Percentiles rank a stretch among this genome's conserved stretches.
Evolutionary conservation across 2,888 invertebrate genomes (phyloP).

Genomic region (Parnassius glacialis): DNA sequence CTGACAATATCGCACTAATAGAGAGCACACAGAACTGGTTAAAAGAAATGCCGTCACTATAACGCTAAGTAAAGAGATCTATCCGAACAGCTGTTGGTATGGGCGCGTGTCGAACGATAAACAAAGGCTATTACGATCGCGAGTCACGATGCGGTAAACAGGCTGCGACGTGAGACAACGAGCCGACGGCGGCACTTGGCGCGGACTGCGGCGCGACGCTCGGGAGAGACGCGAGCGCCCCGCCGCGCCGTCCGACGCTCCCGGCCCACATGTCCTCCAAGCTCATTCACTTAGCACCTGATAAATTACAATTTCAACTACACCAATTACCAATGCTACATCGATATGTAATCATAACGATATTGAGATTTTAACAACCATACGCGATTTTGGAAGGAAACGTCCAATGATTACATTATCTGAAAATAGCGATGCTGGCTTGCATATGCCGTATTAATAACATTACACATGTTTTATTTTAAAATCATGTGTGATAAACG

Average conservation of each 20-base stretch:
- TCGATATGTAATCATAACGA: conserved; percentile 25
- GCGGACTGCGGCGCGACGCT: conserved; percentile 50
- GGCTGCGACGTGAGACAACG: conserved; percentile 51
- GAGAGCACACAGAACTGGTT: conserved; percentile 21
- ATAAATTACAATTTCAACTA: conserved; percentile 40
- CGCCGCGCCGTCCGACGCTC: conserved; percentile 33
- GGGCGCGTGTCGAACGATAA: conserved; percentile 63
- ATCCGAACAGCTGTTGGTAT: conserved; percentile 43
- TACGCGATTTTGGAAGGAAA: conserved; percentile 9
- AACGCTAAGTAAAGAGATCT: conserved; percentile 33
- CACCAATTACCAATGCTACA: conserved; percentile 25
- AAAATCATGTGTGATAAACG: conserved; percentile 7
- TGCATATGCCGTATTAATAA: conserved; percentile 13
- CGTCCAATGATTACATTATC: conserved; percentile 17
- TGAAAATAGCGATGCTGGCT: conserved; percentile 19
- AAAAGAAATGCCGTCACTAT: conserved; percentile 19
- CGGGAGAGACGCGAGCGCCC: conserved; percentile 34
- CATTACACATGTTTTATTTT: conserved; percentile 16
- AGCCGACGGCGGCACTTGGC: conserved; percentile 51
- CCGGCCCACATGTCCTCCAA: conserved; percentile 41
- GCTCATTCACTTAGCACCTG: conserved; percentile 44
- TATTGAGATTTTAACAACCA: conserved; percentile 6
- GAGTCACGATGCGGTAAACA: conserved; percentile 38
- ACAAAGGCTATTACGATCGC: conserved; percentile 65
- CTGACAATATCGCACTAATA: conserved; percentile 27